phyloP scores from a whole-genome alignment of 2,113 vertebrate species.

The Dipodomys stephensi region DNA sequence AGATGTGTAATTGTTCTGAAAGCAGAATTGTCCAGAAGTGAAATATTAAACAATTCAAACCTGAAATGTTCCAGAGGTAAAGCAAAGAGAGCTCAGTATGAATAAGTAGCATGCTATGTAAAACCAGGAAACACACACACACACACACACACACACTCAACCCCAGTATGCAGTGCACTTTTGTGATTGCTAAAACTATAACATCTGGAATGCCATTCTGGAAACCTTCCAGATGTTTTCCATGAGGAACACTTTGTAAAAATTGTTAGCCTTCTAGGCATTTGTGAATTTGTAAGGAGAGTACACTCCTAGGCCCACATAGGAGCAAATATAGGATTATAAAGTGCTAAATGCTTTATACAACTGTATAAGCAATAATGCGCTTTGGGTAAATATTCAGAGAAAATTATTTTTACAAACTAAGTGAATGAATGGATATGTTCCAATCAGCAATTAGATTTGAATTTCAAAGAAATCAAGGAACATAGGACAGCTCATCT shows the following conservation, averaged over 20 bases:
- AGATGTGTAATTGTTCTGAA: constrained; percentile 71
- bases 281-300: constrained; percentile 85
- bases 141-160: neutral
- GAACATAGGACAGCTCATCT: constrained; percentile 79
- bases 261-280: constrained; percentile 88
- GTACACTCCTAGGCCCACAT: constrained; percentile 85
- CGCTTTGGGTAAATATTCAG: constrained; percentile 88
- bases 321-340: constrained; percentile 90
- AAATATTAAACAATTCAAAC: constrained; percentile 77
- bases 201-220: constrained; percentile 91
- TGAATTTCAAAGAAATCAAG: constrained; percentile 86
- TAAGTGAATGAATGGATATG: constrained; percentile 85
- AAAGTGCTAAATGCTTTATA: constrained; percentile 91
- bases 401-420: constrained; percentile 91
- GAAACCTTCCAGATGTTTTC: constrained; percentile 89
- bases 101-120: neutral
- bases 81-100: neutral
- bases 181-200: constrained; percentile 89
- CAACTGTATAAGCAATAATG: constrained; percentile 90
- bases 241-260: constrained; percentile 91
- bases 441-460: constrained; percentile 89
- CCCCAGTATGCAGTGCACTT: constrained; percentile 38
- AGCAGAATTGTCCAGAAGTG: constrained; percentile 67
- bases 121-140: neutral
- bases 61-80: constrained; percentile 70